Base-by-base conservation (phyloP, 2,888 invertebrate genomes). In the Cryptus viduatorius region DNA sequence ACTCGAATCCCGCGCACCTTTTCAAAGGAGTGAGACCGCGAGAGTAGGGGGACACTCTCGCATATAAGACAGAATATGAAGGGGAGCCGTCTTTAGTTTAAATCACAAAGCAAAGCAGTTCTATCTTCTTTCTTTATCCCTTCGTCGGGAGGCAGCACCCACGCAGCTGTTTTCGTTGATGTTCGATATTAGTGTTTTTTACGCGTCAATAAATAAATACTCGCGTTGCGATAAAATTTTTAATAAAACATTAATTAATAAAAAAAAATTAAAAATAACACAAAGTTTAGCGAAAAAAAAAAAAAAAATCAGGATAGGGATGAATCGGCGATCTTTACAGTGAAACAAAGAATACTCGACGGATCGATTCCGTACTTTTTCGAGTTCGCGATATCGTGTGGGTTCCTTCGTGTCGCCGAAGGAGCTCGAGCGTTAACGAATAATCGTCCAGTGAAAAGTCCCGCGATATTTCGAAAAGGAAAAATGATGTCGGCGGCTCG, bases 1-100 rank as follows among this genome's bases (percentile, higher is more conserved):
- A 75, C 65, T 46, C 77, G 79, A 76, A 82, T 61, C 56, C 71
- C 65, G 71, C 83, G 68, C 83, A 79, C 84, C 84, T 85, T 86
- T 85, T 89, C 86, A 88, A 91, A 89, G 87, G 88, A 87, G 88
- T 87, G 72, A 86, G 87, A 86, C 88, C 79, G 12, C 86, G 80
- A 87, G 92, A 90, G 93, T 90, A 92, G 93, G 93, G 93, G 92
- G 67, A 86, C 37, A 37, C 86, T 85, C 87, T 88, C 88, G 90
- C 91, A 92, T 93, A 93, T 93, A 93, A 93, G 93, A 91, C 89
- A 89, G 93, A 92, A 92, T 92, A 92, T 92, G 92, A 92, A 90
- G 89, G 91, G 90, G 91, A 88, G 88, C 90, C 87, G 92, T 90
- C 92, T 91, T 93, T 93, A 93, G 93, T 93, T 92, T 91, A 92